These are phyloP conservation scores for Sciurus carolinensis DNA, from an alignment of 2,797 vertebrate genomes.

Conservation along the genomic window DNA sequence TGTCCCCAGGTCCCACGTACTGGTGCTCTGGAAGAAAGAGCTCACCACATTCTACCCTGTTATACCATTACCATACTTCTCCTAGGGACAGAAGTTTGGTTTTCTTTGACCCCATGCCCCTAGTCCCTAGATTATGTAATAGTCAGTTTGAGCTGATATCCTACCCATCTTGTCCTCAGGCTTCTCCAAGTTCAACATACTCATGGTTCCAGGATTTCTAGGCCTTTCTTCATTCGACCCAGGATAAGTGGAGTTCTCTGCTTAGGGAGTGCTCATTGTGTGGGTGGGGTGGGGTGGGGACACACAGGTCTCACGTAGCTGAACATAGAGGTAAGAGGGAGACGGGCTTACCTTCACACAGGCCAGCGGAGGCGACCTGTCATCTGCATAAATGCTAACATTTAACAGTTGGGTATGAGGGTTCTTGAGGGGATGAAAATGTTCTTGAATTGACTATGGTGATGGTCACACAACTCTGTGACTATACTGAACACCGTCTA, in stretches of 20 bases:
- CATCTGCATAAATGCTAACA: background rate
- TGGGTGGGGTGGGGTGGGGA: background rate
- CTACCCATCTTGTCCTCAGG: no score
- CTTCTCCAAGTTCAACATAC: background rate
- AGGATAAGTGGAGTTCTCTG: background rate
- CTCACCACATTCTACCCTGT: background rate
- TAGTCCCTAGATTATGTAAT: background rate
- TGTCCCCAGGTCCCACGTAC: background rate
- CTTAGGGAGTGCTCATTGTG: background rate
- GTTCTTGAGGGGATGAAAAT: background rate
- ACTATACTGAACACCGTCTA: background rate
- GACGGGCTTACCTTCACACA: background rate
- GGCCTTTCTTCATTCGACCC: background rate
- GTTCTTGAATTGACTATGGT: background rate
- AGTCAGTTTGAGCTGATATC: background rate
- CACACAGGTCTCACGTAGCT: background rate
- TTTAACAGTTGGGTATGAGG: background rate
- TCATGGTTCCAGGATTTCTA: background rate
- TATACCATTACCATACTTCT: fast-evolving
- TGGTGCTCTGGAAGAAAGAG: background rate
- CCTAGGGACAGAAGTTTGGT: background rate
- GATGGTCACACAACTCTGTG: background rate
- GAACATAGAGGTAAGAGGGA: background rate
- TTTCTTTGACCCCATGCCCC: background rate
- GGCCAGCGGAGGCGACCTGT: background rate